Base-by-base conservation (phyloP, 2,113 vertebrate species). In the Sylvia atricapilla region DNA sequence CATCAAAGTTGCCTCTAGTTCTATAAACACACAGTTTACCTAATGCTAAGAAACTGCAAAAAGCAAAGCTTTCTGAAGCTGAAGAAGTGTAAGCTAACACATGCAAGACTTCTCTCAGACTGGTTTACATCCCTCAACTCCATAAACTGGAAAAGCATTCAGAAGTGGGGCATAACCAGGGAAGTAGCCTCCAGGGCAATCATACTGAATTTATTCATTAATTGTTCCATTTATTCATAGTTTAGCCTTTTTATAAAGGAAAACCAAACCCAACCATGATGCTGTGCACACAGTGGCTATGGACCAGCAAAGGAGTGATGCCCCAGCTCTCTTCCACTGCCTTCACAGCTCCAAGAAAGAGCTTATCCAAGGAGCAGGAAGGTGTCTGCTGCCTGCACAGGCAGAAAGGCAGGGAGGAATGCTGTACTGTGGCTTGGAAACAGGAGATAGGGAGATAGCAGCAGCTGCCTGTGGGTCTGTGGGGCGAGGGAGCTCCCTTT, bases 191-290 rank as follows among this genome's bases (percentile, higher is more conserved):
- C 24, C 49, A 22, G 60, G 30, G 53, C 66, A 93, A 56, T 50
- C 44, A 55, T 8, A 64, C 30, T 16, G 68, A 75, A 75, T 1
- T 37, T 27, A 50, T 2, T 60, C 20, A 50, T 75, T 77, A 64
- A 69, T 75, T 72, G 53, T 62, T 80, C 47, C 15, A 41, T 76
- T 87, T 77, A 24, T 62, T 77, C 28, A 49, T 27, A n/a, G 7
- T 28, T 15, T 12, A 14, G 19, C 7, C 12, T 59, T 58, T 39
- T 35, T 15, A 21, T 18, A 35, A 58, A 43, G 39, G 19, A 27
- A 11, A 46, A 58, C 4, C 20, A 24, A 35, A 23, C 7, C 4
- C 30, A 68, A 1, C 5, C 1, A 0, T 56, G 55, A 25, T 0
- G 1, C 70, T 44, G 79, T 66, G 83, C 53, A 17, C 35, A 6